These are phyloP conservation scores for Trachymyrmex cornetzi DNA, from an alignment of 1,140 invertebrate species.

Conservation along the genomic window DNA sequence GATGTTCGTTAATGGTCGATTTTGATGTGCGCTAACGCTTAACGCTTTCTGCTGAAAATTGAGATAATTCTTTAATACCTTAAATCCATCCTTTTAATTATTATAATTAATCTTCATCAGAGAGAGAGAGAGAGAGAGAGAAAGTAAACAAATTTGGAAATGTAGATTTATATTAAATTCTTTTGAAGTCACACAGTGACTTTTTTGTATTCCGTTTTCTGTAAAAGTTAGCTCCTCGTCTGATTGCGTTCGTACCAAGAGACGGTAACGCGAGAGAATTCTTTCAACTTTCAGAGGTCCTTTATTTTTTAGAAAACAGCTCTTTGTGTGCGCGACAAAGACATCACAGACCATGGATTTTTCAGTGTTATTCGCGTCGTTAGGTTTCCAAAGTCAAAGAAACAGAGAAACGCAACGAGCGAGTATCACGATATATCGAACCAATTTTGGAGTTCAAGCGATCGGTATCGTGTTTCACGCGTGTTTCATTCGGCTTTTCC, in stretches of 20 bases:
- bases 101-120: neutral
- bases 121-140: too few relatives aligned
- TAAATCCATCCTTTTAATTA: neutral
- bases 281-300: neutral
- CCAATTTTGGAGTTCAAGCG: slow-evolving; percentile 41
- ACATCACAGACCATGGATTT: neutral
- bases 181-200: neutral
- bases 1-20: neutral
- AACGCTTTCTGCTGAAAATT: neutral
- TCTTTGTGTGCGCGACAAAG: neutral
- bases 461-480: slow-evolving; percentile 36
- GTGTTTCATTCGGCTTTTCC: slow-evolving; percentile 53
- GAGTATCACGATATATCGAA: slow-evolving; percentile 24
- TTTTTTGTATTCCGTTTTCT: neutral
- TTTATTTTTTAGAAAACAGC: slow-evolving; percentile 4
- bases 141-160: neutral
- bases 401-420: neutral
- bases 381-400: slow-evolving; percentile 18
- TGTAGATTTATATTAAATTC: neutral
- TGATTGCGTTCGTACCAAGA: neutral
- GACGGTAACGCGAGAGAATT: neutral
- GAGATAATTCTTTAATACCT: neutral
- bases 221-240: slow-evolving; percentile 6
- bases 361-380: slow-evolving; percentile 4
- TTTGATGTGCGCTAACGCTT: neutral